Percentiles rank a stretch among this genome's conserved stretches.
phyloP scores from a whole-genome alignment of 2,888 invertebrate species.

The Panopea generosa region DNA sequence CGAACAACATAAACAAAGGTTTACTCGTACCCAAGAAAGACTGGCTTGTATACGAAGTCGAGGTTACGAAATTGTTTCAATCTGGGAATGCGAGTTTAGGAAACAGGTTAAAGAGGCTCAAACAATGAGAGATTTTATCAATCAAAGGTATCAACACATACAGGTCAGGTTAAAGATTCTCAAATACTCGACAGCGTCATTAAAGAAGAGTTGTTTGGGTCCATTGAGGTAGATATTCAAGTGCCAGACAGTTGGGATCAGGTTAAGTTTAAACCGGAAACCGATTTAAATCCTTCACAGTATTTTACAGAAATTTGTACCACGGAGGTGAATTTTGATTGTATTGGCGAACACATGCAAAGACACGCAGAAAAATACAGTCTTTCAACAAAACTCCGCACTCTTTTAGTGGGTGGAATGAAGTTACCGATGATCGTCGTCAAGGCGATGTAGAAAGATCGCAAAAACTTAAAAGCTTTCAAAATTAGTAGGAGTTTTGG shows the following conservation, averaged over 20 bases:
- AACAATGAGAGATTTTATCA: not conserved
- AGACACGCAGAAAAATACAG: not conserved
- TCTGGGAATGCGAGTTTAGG: conserved; percentile 36
- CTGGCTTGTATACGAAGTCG: conserved; percentile 2
- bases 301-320: conserved; percentile 35
- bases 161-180: conserved; percentile 9
- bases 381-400: conserved; percentile 9
- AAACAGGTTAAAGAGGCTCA: not conserved
- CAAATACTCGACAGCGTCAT: conserved; percentile 12
- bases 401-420: conserved; percentile 24
- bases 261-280: conserved; percentile 9
- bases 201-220: conserved; percentile 18
- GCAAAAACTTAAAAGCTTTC: too few species aligned
- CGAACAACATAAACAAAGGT: conserved; percentile 9
- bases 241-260: conserved; percentile 22
- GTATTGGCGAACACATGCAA: conserved; percentile 37
- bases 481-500: too few species aligned
- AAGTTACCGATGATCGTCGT: not conserved
- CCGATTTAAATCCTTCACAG: conserved; percentile 7
- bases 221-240: conserved; percentile 30
- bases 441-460: too few species aligned
- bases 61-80: conserved; percentile 5
- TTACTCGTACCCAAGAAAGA: conserved; percentile 2
- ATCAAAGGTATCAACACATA: not conserved
- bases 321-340: conserved; percentile 15